These are phyloP conservation scores for Henricia sp. DNA, from an alignment of 53 echinoderm and acorn worm species.

Conservation along the genomic window DNA sequence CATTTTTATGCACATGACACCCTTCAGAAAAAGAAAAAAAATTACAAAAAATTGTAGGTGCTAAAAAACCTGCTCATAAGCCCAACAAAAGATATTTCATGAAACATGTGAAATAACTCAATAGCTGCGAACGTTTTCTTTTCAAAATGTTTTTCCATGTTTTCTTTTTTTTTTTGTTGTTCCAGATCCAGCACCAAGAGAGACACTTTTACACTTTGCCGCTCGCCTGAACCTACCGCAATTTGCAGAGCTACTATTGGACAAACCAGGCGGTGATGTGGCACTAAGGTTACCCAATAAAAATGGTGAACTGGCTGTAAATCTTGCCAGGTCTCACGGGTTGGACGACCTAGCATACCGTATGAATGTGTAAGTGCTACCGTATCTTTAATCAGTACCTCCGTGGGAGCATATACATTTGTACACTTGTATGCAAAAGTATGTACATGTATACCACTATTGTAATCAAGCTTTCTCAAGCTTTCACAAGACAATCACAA, in stretches of 20 bases:
- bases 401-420: neutral
- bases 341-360: slow-evolving; percentile 80
- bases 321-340: slow-evolving; percentile 76
- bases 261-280: slow-evolving; percentile 74
- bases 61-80: too few species aligned
- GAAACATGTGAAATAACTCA: too few species aligned
- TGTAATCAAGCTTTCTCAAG: too few species aligned
- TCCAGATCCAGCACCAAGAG: slow-evolving; percentile 89
- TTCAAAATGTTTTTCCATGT: neutral
- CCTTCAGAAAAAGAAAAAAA: too few species aligned
- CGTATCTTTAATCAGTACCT: too few species aligned
- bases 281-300: slow-evolving; percentile 88
- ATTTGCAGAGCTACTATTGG: slow-evolving; percentile 83
- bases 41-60: too few species aligned
- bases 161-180: slow-evolving; percentile 12
- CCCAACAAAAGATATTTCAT: too few species aligned
- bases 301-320: slow-evolving; percentile 78
- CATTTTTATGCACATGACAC: too few species aligned
- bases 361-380: slow-evolving; percentile 92
- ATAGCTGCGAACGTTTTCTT: too few species aligned
- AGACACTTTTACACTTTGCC: slow-evolving; percentile 96
- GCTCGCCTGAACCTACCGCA: slow-evolving; percentile 76
- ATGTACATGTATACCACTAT: too few species aligned
- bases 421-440: neutral
- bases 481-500: too few species aligned